Conservation (phyloP, 1,140 invertebrate species). For the Probaryconus sp. region DNA sequence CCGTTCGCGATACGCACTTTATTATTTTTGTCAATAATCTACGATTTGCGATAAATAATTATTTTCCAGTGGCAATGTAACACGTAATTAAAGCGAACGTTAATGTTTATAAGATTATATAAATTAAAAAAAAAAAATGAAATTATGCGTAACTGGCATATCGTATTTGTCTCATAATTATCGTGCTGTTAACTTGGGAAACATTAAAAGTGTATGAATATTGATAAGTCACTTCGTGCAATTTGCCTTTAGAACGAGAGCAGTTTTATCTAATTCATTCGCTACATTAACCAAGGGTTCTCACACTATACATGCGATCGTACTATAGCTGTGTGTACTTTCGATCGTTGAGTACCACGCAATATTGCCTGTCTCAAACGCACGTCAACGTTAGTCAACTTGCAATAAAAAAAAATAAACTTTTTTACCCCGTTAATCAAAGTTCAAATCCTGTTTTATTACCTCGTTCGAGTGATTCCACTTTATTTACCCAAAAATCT, state of each 20-base stretch:
- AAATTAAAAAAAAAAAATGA: slow-evolving; percentile 12
- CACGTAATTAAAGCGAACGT: too few species aligned
- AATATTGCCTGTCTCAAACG: slow-evolving; percentile 60
- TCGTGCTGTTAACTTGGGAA: not conserved
- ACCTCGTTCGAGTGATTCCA: slow-evolving; percentile 6
- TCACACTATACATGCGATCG: slow-evolving; percentile 20
- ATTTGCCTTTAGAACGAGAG: slow-evolving; percentile 25
- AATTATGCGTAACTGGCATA: slow-evolving; percentile 3
- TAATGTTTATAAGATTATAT: too few species aligned
- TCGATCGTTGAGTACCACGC: slow-evolving; percentile 64
- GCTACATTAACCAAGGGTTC: slow-evolving; percentile 16
- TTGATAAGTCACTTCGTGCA: slow-evolving; percentile 31
- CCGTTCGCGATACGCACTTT: too few species aligned
- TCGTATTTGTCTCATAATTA: not conserved
- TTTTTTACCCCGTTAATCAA: not conserved
- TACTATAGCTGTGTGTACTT: slow-evolving; percentile 48
- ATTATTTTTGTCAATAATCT: too few species aligned
- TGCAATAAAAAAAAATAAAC: slow-evolving; percentile 4
- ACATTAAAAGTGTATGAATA: slow-evolving; percentile 43
- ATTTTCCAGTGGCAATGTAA: too few species aligned
- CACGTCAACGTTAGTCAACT: slow-evolving; percentile 6
- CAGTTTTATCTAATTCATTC: slow-evolving; percentile 45
- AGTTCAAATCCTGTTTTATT: too few species aligned
- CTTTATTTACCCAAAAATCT: slow-evolving; percentile 27
- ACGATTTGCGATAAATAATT: too few species aligned